A percentile compares a stretch with the other conserved stretches of the same genome.
Evolutionary conservation across 1,140 invertebrate genomes (phyloP).

Genomic region (Drosophila pallidifrons): DNA sequence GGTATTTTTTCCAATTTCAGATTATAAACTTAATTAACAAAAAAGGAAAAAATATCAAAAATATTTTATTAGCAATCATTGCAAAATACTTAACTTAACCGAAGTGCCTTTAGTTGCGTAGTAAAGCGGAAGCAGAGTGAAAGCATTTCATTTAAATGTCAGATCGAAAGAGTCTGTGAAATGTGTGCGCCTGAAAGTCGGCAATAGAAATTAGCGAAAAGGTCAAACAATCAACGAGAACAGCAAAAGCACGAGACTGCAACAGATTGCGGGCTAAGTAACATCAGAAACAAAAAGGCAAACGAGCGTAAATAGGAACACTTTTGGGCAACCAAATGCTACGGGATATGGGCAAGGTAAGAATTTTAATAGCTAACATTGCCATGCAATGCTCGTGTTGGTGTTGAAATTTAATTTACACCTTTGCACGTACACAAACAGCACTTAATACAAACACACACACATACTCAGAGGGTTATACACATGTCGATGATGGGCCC

Average conservation of each 20-base stretch:
- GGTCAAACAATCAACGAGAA: neutral
- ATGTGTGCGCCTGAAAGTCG: slow-evolving; percentile 17
- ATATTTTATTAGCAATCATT: too few species aligned
- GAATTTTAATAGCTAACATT: slow-evolving; percentile 34
- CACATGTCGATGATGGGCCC: slow-evolving; percentile 52
- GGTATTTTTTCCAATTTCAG: too few species aligned
- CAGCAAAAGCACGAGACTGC: slow-evolving; percentile 15
- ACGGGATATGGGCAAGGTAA: neutral
- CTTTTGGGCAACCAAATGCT: slow-evolving; percentile 18
- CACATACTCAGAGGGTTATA: slow-evolving; percentile 3
- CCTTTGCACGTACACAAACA: slow-evolving; percentile 73
- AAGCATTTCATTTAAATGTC: slow-evolving; percentile 35
- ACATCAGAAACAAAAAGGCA: slow-evolving; percentile 38
- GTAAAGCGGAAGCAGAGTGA: slow-evolving; percentile 3
- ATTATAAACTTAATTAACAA: too few species aligned
- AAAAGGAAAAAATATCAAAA: too few species aligned
- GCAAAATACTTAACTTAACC: too few species aligned
- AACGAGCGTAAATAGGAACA: slow-evolving; percentile 23
- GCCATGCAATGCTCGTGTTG: slow-evolving; percentile 64
- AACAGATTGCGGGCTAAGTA: slow-evolving; percentile 29
- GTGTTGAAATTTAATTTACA: slow-evolving; percentile 79
- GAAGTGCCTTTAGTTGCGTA: too few species aligned
- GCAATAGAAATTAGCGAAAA: slow-evolving; percentile 33
- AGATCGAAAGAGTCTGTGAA: slow-evolving; percentile 1
- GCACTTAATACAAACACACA: slow-evolving; percentile 30